Evolutionary conservation across 2,888 invertebrate species (phyloP).

Genomic region (Spicauda simplicius): DNA sequence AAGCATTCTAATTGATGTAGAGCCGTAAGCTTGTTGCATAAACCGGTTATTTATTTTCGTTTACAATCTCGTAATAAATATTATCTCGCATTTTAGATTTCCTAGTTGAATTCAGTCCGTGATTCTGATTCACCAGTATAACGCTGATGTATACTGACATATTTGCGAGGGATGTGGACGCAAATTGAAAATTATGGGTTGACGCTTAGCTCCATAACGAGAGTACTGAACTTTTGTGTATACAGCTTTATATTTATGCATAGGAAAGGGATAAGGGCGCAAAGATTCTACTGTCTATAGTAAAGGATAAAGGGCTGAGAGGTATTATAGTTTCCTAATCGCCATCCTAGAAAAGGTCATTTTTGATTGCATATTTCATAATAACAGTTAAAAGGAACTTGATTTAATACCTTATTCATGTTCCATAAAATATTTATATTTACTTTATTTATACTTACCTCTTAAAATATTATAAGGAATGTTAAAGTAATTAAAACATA

Average conservation of each 20-base stretch:
- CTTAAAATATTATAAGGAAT: no score
- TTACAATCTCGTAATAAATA: constrained; percentile 35
- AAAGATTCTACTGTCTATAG: no score
- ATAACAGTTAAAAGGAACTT: no score
- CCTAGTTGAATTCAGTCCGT: constrained; percentile 42
- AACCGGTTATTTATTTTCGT: constrained; percentile 22
- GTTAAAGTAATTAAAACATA: no score
- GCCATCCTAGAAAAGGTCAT: no score
- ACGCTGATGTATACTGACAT: constrained; percentile 65
- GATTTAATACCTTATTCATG: no score
- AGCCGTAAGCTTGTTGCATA: constrained; percentile 26
- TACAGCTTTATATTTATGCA: not conserved
- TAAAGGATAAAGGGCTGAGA: no score
- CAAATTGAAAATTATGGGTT: constrained; percentile 81
- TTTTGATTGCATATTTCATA: no score
- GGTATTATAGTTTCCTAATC: no score
- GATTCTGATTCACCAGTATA: constrained; percentile 58
- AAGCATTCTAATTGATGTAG: constrained; percentile 22
- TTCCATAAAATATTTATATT: no score
- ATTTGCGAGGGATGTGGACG: constrained; percentile 69
- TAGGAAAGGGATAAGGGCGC: not conserved
- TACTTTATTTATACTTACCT: no score
- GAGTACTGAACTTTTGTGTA: constrained; percentile 52
- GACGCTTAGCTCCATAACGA: constrained; percentile 66
- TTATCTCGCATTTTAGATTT: constrained; percentile 43